Evolutionary conservation across 2,888 invertebrate genomes (phyloP), one percentile per base, ranked within the genome.

Genomic region (Andricus quercusramuli): DNA sequence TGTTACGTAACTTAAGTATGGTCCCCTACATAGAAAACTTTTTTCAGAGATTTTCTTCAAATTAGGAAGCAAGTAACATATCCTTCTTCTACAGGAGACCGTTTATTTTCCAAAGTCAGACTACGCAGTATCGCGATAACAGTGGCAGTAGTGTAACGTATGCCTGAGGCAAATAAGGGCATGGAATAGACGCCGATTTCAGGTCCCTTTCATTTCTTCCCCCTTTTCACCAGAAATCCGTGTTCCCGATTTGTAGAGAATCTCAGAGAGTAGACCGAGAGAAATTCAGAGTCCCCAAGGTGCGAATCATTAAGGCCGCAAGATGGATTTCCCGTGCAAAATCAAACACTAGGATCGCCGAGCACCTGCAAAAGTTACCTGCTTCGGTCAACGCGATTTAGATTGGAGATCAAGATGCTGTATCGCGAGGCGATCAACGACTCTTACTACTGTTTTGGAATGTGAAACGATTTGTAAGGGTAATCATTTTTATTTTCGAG

Each of bases 151-250:
- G 80, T 80, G 83, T 83, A 85, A 85, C 80, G 79, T 83, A 84
- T 83, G 80, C 84, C 81, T 78, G 78, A 79, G 81, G 83, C 84
- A 81, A 84, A 84, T 84, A 84, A 84, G 84, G 84, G 81, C 83
- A 83, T 82, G 80, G 79, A 84, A 84, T 84, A 81, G 84, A 80
- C 79, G 84, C 84, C 84, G 82, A 83, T 84, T 83, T 80, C 79
- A 82, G 83, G 80, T 83, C 79, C 68, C 66, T n/a, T 78, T 32
- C 78, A 67, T 66, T 66, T 67, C 65, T 44, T 64, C 47, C 41
- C 29, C 44, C 20, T 65, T 65, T 22, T 66, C 25, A 20, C 17
- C 64, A 47, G 74, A 56, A 56, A 56, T 56, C 74, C 56, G 56
- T 56, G 51, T 56, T 74, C 74, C 37, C 74, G 56, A 74, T 74